Evolutionary conservation across 2,888 invertebrate species (phyloP).

Genomic region (Hanleya hanleyi): DNA sequence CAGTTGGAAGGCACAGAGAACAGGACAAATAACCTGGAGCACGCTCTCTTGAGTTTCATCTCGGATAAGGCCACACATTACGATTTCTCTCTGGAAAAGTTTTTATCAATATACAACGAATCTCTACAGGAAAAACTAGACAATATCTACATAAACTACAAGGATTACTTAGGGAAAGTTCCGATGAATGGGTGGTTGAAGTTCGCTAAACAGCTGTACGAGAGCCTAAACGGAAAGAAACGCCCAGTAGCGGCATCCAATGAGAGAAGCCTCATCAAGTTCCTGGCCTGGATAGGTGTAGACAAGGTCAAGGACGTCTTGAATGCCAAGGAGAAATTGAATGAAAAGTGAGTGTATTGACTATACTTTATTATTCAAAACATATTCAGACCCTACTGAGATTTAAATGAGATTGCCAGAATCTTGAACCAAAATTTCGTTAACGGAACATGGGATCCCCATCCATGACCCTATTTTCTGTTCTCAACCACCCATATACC

Average conservation of each 20-base stretch:
- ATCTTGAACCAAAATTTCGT: no score
- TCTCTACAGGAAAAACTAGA: constrained; percentile 51
- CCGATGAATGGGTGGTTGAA: constrained; percentile 62
- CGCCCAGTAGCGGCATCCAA: constrained; percentile 33
- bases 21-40: constrained; percentile 37
- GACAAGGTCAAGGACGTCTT: constrained; percentile 58
- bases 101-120: constrained; percentile 51
- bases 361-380: no score
- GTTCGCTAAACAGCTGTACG: constrained; percentile 60
- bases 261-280: constrained; percentile 45
- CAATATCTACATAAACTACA: constrained; percentile 49
- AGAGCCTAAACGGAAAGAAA: constrained; percentile 27
- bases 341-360: background rate
- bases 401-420: no score
- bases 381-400: no score
- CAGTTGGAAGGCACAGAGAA: constrained; percentile 25
- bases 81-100: constrained; percentile 46
- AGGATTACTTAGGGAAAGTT: constrained; percentile 54
- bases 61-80: constrained; percentile 37
- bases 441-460: no score
- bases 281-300: constrained; percentile 60
- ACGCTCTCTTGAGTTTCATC: constrained; percentile 43
- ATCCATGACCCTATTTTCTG: no score
- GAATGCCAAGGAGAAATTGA: constrained; percentile 37
- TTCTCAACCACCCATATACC: no score